phyloP scores from a whole-genome alignment of 1,140 invertebrate genomes.

The Caerostris darwini region DNA sequence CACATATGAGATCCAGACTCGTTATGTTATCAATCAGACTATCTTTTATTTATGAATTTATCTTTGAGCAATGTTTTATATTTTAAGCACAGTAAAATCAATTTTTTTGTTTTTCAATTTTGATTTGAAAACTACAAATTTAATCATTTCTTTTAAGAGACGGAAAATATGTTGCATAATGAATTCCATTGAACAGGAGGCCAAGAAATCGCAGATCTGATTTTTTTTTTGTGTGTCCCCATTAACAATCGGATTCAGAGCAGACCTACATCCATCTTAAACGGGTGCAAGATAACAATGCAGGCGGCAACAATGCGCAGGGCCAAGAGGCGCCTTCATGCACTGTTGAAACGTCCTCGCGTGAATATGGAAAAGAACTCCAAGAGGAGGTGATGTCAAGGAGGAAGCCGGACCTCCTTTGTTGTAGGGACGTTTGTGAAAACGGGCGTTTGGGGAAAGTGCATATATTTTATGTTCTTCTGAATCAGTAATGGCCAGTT shows the following conservation, averaged over 20 bases:
- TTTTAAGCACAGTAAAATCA: too few relatives aligned
- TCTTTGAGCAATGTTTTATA: too few relatives aligned
- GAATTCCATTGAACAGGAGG: background rate
- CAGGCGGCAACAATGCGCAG: constrained; percentile 42
- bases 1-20: too few relatives aligned
- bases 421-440: constrained; percentile 5
- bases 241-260: constrained; percentile 1
- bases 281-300: constrained; percentile 34
- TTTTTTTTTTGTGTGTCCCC: background rate
- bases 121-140: too few relatives aligned
- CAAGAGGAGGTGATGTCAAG: constrained; percentile 49
- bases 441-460: constrained; percentile 27
- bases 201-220: background rate
- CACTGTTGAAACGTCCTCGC: constrained; percentile 64
- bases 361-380: constrained; percentile 26
- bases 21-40: too few relatives aligned
- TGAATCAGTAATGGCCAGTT: constrained; percentile 73
- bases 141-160: too few relatives aligned
- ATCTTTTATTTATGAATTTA: too few relatives aligned
- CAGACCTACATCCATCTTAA: constrained; percentile 12
- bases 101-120: too few relatives aligned
- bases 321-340: constrained; percentile 66
- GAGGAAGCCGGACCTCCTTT: background rate
- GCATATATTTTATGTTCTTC: constrained; percentile 70
- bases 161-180: background rate